Percentiles rank a stretch among this genome's conserved stretches.
These are phyloP conservation scores for Zeuzera pyrina DNA, from an alignment of 2,888 invertebrate genomes.

Conservation along the genomic window DNA sequence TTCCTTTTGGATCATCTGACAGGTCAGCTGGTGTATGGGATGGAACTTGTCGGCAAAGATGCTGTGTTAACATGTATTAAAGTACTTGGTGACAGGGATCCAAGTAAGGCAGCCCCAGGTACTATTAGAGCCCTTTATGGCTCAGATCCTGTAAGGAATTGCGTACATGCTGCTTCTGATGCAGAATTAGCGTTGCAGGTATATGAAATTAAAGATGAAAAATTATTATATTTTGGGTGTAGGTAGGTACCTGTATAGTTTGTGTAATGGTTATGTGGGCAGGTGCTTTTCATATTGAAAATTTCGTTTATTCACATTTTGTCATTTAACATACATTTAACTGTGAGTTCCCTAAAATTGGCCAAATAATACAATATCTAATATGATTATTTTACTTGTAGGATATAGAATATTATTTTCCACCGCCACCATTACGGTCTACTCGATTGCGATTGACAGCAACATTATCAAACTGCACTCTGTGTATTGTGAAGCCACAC, in stretches of 20 bases:
- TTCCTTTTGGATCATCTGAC: conserved; percentile 76
- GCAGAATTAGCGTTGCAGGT: conserved; percentile 69
- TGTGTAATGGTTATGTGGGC: too few species aligned
- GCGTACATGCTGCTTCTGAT: conserved; percentile 77
- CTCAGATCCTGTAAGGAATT: conserved; percentile 77
- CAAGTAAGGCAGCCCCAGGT: conserved; percentile 73
- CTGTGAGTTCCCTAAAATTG: background rate
- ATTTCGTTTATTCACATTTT: too few species aligned
- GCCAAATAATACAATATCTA: conserved; percentile 1
- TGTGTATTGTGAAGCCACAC: conserved; percentile 93
- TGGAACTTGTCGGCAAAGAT: conserved; percentile 83
- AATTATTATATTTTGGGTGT: conserved; percentile 7
- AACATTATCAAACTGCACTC: conserved; percentile 78
- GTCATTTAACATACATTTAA: too few species aligned
- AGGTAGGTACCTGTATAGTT: too few species aligned
- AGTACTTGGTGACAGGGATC: conserved; percentile 76
- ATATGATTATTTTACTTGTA: conserved; percentile 27
- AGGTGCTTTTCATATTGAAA: too few species aligned
- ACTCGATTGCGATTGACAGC: conserved; percentile 66
- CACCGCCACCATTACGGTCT: conserved; percentile 42
- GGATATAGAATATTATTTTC: conserved; percentile 78
- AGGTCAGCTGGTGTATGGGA: conserved; percentile 78
- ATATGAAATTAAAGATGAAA: conserved; percentile 1
- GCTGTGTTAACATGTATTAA: conserved; percentile 74
- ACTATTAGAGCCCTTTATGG: conserved; percentile 80